Evolutionary conservation across 2,888 invertebrate species (phyloP).

Genomic region (Napeogenes inachia): DNA sequence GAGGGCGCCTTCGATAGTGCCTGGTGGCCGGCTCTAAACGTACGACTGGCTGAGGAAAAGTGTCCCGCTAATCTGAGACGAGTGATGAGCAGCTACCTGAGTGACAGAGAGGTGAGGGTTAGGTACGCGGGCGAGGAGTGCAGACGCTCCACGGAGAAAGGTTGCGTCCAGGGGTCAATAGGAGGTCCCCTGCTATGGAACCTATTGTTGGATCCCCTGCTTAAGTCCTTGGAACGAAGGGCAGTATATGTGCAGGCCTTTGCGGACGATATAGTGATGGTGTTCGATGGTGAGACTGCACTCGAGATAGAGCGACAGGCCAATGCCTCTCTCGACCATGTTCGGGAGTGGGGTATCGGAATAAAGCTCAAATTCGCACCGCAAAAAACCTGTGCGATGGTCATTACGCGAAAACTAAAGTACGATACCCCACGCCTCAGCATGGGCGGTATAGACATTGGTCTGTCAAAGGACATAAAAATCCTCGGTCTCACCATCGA

Average conservation of each 20-base stretch:
- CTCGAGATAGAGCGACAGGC: constrained; percentile 10
- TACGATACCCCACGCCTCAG: constrained; percentile 10
- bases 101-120: constrained; percentile 13
- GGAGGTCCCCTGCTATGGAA: constrained; percentile 25
- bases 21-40: constrained; percentile 35
- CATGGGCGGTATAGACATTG: constrained; percentile 9
- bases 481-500: constrained; percentile 15
- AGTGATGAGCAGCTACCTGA: constrained; percentile 13
- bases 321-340: constrained; percentile 12
- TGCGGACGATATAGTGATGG: background rate
- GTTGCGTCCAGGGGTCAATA: constrained; percentile 26
- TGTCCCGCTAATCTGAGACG: constrained; percentile 18
- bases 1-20: constrained; percentile 39
- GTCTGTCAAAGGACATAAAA: constrained; percentile 8
- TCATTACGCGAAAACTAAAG: background rate
- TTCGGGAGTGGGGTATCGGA: constrained; percentile 10
- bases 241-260: background rate
- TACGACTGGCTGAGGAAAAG: constrained; percentile 17
- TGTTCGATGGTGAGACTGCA: constrained; percentile 6
- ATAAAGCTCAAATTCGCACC: constrained; percentile 16
- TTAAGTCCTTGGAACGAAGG: background rate
- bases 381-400: background rate
- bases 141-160: constrained; percentile 15
- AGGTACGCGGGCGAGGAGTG: constrained; percentile 12
- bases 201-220: constrained; percentile 18